Percentiles rank a stretch among this genome's conserved stretches.
phyloP scores from a whole-genome alignment of 2,113 vertebrate species.

The Vidua chalybeata region DNA sequence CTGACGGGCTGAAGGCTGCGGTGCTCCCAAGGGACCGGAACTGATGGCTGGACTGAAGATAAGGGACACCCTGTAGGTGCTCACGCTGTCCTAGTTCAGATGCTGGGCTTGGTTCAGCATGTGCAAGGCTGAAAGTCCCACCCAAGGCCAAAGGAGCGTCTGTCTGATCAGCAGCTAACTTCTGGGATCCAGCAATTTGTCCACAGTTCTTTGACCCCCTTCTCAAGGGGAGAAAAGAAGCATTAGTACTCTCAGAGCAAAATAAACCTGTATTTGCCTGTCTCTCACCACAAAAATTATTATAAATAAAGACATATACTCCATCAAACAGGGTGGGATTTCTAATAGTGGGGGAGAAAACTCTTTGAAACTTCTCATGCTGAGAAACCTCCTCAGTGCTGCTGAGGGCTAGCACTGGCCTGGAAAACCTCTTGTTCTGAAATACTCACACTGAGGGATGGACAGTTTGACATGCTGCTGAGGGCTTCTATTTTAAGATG shows the following conservation, averaged over 20 bases:
- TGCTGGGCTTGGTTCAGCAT: not conserved
- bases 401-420: not conserved
- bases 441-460: not conserved
- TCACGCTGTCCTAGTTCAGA: fast-evolving
- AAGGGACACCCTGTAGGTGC: not conserved
- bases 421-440: not conserved
- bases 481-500: not conserved
- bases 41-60: not conserved
- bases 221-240: not conserved
- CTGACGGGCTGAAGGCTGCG: not conserved
- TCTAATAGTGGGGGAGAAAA: not conserved
- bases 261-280: not conserved
- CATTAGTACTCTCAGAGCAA: not conserved
- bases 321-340: not conserved
- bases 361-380: not conserved
- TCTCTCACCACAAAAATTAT: not conserved
- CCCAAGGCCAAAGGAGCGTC: not conserved
- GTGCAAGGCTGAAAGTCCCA: not conserved
- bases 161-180: not conserved
- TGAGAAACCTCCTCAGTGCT: not conserved
- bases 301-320: not conserved
- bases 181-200: not conserved
- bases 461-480: not conserved
- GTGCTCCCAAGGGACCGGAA: not conserved
- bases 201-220: not conserved